Evolutionary conservation across 2,888 invertebrate species (phyloP), one percentile per base, ranked within the genome.

Genomic region (Drosophila putrida): DNA sequence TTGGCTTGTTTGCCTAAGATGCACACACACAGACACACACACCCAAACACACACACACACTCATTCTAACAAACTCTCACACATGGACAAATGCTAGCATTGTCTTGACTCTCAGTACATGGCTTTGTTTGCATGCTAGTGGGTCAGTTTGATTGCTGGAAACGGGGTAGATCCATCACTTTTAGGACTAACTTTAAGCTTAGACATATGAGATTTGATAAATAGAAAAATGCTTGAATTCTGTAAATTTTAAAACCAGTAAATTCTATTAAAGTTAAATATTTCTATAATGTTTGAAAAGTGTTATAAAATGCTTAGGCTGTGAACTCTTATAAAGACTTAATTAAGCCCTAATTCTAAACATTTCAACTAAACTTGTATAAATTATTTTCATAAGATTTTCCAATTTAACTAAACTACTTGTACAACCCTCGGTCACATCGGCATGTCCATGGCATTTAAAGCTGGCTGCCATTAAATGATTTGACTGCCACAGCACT

Each of bases 1-100:
- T 85, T 87, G 89, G 67, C 73, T 77, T 85, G 89, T 89, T 88
- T 85, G 87, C 69, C 74, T 75, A 88, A 83, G 83, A 88, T 85
- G 83, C 80, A 79, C 70, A 80, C 67, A 43, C 60, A 60, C 58
- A 47, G 49, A 75, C 71, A 60, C 44, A 57, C 44, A 31, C 33
- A 46, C 55, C 55, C 49, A 49, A 41, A 38, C 67, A 64, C 46
- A 66, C 61, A 60, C 49, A 15, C 41, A 61, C 39, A 59, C 58
- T 28, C 60, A 43, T 49, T 53, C 38, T 39, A 61, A 57, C 28
- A 53, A 49, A 58, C 47, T 43, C 41, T 44, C 27, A 59, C 27
- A 66, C 58, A 47, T 13, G 53, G 20, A 57, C 33, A 31, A 62
- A 51, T 59, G 51, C 35, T 43, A 25, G 46, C 69, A 82, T 88